A percentile compares a stretch with the other conserved stretches of the same genome.
Evolutionary conservation across 1,140 invertebrate species (phyloP).

Genomic region (Trichomalopsis sarcophagae): DNA sequence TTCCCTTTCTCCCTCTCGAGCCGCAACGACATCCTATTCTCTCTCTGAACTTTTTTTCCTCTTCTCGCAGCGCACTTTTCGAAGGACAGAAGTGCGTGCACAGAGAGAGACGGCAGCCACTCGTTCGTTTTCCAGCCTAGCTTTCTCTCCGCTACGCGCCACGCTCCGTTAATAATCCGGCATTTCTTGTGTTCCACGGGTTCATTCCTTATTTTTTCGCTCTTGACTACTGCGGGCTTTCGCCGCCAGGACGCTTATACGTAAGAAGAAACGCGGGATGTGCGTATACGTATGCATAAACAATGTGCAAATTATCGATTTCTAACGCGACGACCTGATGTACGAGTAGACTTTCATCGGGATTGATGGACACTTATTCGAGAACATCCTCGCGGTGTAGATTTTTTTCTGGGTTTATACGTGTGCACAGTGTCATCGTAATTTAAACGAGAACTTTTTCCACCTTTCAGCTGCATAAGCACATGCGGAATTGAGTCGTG

Average conservation of each 20-base stretch:
- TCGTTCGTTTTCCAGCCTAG: slow-evolving; percentile 61
- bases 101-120: slow-evolving; percentile 14
- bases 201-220: slow-evolving; percentile 18
- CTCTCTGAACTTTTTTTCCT: slow-evolving; percentile 1
- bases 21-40: slow-evolving; percentile 33
- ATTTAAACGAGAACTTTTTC: not conserved
- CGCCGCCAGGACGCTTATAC: not conserved
- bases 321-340: slow-evolving; percentile 7
- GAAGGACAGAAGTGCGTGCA: slow-evolving; percentile 53
- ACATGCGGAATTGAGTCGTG: not conserved
- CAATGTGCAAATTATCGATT: slow-evolving; percentile 40
- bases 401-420: no score
- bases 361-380: not conserved
- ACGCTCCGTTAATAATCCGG: slow-evolving; percentile 70
- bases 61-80: slow-evolving; percentile 36
- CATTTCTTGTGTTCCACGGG: not conserved
- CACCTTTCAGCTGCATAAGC: not conserved
- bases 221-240: not conserved
- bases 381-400: no score
- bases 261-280: not conserved
- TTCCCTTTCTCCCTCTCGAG: not conserved
- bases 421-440: not conserved
- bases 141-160: slow-evolving; percentile 66
- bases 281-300: not conserved
- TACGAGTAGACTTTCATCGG: not conserved